phyloP scores from a whole-genome alignment of 2,113 vertebrate species.

The Plestiodon gilberti region DNA sequence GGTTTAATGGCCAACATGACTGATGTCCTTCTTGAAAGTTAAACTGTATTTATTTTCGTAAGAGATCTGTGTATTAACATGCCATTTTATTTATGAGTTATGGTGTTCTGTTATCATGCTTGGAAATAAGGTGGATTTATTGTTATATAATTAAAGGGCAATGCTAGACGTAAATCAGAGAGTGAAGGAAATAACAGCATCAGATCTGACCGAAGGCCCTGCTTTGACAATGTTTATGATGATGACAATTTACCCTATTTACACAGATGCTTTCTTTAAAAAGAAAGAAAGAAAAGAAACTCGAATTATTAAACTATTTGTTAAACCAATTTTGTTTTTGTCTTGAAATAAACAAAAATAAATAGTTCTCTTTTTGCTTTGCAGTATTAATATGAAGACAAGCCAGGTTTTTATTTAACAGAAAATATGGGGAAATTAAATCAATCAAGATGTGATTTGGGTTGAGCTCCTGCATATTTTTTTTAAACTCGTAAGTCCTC shows the following conservation, averaged over 20 bases:
- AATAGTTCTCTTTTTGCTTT: neutral
- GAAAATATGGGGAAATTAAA: neutral
- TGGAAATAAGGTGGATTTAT: slow-evolving; percentile 59
- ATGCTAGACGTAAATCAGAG: slow-evolving; percentile 22
- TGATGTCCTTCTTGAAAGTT: slow-evolving; percentile 49
- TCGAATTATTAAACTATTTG: slow-evolving; percentile 36
- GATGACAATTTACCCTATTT: slow-evolving; percentile 31
- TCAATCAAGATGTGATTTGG: neutral
- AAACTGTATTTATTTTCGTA: slow-evolving; percentile 45
- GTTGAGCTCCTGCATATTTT: neutral
- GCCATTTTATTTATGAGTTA: slow-evolving; percentile 57
- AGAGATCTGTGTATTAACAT: slow-evolving; percentile 50
- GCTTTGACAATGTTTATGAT: slow-evolving; percentile 35
- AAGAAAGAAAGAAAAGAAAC: too few relatives aligned
- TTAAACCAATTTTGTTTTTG: slow-evolving; percentile 37
- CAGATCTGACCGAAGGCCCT: slow-evolving; percentile 36
- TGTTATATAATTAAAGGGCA: slow-evolving; percentile 52
- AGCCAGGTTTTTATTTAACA: neutral
- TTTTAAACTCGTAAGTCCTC: neutral
- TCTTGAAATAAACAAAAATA: neutral
- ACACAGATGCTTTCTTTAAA: slow-evolving; percentile 46
- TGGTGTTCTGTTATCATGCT: slow-evolving; percentile 38
- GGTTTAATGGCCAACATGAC: slow-evolving; percentile 50
- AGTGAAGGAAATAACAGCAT: slow-evolving; percentile 56
- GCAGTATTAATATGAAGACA: neutral